These are phyloP conservation scores for Drosophila cardini DNA, from an alignment of 1,140 invertebrate species.

Conservation along the genomic window DNA sequence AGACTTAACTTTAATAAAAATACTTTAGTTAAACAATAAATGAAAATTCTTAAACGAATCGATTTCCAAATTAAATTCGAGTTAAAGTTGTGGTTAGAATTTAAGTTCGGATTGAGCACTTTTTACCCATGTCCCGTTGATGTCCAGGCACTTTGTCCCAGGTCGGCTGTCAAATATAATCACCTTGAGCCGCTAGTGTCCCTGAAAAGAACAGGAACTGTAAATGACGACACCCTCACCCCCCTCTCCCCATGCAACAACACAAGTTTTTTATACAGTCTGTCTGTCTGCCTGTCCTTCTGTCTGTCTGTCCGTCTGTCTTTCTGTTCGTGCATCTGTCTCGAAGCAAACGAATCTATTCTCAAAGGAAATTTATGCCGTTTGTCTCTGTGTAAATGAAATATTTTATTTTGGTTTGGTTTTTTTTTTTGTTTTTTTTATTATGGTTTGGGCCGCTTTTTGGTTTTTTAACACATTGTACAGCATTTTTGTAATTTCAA, in stretches of 20 bases:
- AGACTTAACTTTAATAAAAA: too few species aligned
- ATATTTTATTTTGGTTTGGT: constrained; percentile 70
- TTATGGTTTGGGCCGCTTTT: constrained; percentile 22
- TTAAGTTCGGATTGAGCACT: constrained; percentile 36
- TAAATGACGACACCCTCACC: constrained; percentile 22
- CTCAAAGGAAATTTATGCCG: constrained; percentile 79
- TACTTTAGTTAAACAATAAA: constrained; percentile 23
- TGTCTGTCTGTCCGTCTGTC: constrained; percentile 4
- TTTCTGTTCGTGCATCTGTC: constrained; percentile 16
- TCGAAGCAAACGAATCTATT: constrained; percentile 61
- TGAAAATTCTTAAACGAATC: constrained; percentile 23
- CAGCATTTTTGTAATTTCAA: constrained; percentile 76
- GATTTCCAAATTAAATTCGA: constrained; percentile 15
- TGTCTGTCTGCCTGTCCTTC: constrained; percentile 1
- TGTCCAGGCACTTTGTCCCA: constrained; percentile 63
- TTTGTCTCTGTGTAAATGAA: constrained; percentile 73
- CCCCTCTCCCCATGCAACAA: constrained; percentile 27
- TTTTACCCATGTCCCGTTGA: constrained; percentile 67
- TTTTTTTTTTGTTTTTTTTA: constrained; percentile 62
- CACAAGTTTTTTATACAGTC: constrained; percentile 30
- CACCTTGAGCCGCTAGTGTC: constrained; percentile 60
- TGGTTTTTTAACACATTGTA: constrained; percentile 73
- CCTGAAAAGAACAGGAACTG: constrained; percentile 21
- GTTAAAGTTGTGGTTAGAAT: too few species aligned
- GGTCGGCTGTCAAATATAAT: constrained; percentile 80